Conservation (phyloP, 2,888 invertebrate genomes). For the Melanotus villosus region DNA sequence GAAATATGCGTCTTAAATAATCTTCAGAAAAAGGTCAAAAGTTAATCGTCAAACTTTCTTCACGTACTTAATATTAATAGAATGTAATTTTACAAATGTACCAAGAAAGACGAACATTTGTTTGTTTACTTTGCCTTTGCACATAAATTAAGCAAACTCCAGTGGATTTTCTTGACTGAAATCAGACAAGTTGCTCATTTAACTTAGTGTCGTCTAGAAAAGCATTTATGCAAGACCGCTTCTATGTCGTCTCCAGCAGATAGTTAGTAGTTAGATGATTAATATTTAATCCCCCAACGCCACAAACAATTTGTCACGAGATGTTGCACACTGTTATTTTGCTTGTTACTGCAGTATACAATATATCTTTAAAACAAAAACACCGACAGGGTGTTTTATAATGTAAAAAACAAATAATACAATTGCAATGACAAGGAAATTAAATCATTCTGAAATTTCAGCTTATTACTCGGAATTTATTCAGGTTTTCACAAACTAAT, state of each 20-base stretch:
- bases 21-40: no score
- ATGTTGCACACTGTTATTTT: not conserved
- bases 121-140: not conserved
- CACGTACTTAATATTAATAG: no score
- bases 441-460: no score
- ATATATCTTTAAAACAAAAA: not conserved
- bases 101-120: no score
- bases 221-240: slow-evolving; percentile 4
- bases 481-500: no score
- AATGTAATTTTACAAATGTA: no score
- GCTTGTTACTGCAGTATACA: not conserved
- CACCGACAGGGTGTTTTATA: no score
- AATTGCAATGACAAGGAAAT: no score
- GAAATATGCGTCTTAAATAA: no score
- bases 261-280: not conserved
- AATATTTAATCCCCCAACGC: slow-evolving; percentile 1
- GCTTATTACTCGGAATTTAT: no score
- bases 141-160: not conserved
- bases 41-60: no score
- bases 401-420: no score
- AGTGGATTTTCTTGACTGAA: not conserved
- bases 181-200: not conserved
- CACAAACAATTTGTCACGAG: slow-evolving; percentile 1
- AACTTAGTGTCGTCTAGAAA: not conserved
- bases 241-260: not conserved